phyloP scores from a whole-genome alignment of 1,140 invertebrate species.

The Diabrotica undecimpunctata region DNA sequence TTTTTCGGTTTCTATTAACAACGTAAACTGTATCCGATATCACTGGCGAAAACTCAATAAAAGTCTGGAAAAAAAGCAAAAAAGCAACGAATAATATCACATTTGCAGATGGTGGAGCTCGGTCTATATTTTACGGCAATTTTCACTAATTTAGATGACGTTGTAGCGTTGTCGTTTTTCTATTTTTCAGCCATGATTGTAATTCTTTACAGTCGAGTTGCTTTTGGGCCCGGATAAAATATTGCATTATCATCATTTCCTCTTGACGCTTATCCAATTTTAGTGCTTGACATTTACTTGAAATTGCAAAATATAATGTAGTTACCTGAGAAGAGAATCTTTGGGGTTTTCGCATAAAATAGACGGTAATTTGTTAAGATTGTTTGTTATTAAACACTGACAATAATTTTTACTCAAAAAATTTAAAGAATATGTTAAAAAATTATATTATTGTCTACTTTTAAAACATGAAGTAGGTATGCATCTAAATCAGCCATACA shows the following conservation, averaged over 20 bases:
- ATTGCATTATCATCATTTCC: constrained; percentile 46
- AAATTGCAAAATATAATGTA: constrained; percentile 15
- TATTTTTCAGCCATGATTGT: constrained; percentile 46
- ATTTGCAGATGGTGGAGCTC: constrained; percentile 34
- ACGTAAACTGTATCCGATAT: not conserved
- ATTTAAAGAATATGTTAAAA: no score
- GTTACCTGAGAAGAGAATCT: not conserved
- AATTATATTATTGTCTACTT: no score
- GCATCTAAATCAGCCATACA: no score
- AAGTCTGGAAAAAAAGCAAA: not conserved
- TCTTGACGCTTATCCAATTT: constrained; percentile 42
- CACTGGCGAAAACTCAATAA: constrained; percentile 2
- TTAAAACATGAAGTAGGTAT: no score
- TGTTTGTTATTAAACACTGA: not conserved
- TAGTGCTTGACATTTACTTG: constrained; percentile 21
- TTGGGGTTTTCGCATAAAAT: not conserved
- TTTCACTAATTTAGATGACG: constrained; percentile 47
- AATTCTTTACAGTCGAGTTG: constrained; percentile 43
- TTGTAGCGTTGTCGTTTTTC: constrained; percentile 41
- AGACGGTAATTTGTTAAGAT: not conserved
- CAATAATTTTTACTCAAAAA: no score
- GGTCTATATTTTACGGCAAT: constrained; percentile 45
- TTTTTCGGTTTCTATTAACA: not conserved
- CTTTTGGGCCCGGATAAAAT: constrained; percentile 35
- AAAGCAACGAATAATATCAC: constrained; percentile 22